phyloP scores from a whole-genome alignment of 2,797 vertebrate genomes.

The Halcyon smyrnensis region DNA sequence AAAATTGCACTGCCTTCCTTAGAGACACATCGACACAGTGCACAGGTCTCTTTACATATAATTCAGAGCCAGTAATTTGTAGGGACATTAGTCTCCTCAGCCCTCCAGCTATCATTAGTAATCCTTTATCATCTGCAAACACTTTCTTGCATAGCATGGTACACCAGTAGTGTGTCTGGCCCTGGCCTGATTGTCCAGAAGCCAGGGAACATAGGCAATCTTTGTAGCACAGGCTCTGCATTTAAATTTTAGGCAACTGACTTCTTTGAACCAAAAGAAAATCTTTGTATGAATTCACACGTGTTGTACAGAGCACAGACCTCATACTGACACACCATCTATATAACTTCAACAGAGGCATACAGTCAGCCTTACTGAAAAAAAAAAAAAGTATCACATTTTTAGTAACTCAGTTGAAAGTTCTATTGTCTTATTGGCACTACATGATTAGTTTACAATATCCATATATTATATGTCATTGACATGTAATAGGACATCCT shows the following conservation, averaged over 20 bases:
- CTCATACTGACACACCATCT: not conserved
- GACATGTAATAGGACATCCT: not conserved
- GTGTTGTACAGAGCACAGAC: not conserved
- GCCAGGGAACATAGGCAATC: not conserved
- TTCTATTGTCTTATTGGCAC: not conserved
- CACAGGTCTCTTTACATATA: not conserved
- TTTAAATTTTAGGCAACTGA: not conserved
- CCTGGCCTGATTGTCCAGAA: not conserved
- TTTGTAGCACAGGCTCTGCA: not conserved
- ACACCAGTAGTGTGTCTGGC: not conserved
- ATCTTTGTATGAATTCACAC: not conserved
- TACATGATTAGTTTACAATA: not conserved
- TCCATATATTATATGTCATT: not conserved
- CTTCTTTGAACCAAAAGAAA: not conserved
- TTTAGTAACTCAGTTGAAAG: not conserved
- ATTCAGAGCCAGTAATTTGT: not conserved
- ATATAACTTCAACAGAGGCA: not conserved
- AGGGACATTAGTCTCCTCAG: not conserved
- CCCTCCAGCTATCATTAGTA: not conserved
- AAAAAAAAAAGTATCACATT: not conserved
- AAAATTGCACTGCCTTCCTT: not conserved
- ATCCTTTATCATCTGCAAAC: not conserved
- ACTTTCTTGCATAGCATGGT: not conserved
- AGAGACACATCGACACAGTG: fast-evolving
- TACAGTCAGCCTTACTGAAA: not conserved